Evolutionary conservation across 2,113 vertebrate species (phyloP).

Genomic region (Dicerorhinus sumatrensis): DNA sequence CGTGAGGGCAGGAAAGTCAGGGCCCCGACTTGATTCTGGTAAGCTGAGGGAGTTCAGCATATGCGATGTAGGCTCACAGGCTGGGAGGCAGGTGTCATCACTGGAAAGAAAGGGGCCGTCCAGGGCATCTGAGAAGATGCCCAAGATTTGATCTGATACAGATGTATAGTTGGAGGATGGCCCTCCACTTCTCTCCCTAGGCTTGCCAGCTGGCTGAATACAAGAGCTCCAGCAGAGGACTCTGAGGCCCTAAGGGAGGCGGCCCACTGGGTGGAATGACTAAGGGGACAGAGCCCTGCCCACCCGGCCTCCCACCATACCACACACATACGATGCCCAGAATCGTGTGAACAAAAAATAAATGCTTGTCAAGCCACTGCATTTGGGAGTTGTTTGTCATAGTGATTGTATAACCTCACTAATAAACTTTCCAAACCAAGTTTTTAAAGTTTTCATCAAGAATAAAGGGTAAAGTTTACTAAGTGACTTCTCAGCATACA

Average conservation of each 20-base stretch:
- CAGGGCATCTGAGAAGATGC: neutral
- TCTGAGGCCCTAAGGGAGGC: neutral
- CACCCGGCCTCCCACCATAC: neutral
- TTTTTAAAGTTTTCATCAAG: neutral
- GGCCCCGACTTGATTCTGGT: neutral
- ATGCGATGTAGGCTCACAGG: neutral
- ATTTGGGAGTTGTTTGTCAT: neutral
- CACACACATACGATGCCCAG: neutral
- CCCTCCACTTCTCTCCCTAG: neutral
- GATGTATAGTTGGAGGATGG: neutral
- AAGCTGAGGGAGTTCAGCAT: neutral
- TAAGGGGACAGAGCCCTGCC: neutral
- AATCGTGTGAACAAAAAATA: neutral
- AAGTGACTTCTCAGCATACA: neutral
- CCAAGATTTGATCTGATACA: neutral
- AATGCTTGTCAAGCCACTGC: neutral
- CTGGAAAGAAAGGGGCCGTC: neutral
- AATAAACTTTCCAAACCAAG: constrained; percentile 20
- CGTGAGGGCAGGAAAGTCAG: neutral
- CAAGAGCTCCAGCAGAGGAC: neutral
- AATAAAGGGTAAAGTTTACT: neutral
- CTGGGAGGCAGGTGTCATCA: neutral
- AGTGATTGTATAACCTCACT: neutral
- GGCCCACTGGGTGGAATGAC: neutral
- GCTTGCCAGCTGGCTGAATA: neutral